phyloP scores from a whole-genome alignment of 1,140 invertebrate species.

The Temnothorax longispinosus region DNA sequence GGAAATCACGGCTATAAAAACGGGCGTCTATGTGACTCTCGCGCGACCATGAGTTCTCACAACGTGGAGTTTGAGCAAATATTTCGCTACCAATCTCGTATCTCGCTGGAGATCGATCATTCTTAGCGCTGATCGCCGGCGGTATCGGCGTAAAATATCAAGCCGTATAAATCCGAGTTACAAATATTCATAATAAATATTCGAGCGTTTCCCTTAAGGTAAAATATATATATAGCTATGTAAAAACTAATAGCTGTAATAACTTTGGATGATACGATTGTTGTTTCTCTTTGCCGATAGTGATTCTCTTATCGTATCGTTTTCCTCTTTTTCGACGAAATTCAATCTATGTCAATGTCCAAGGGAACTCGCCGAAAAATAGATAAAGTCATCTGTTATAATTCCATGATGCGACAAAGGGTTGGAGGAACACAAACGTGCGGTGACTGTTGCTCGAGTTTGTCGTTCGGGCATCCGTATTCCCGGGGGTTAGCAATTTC shows the following conservation, averaged over 20 bases:
- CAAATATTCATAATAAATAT: constrained; percentile 16
- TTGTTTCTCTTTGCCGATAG: neutral
- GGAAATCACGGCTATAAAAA: constrained; percentile 21
- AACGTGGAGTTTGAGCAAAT: neutral
- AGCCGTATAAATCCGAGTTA: neutral
- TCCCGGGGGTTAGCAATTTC: constrained; percentile 53
- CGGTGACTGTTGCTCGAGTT: neutral
- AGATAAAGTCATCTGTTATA: constrained; percentile 13
- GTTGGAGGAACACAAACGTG: neutral
- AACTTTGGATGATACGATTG: neutral
- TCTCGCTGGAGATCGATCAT: constrained; percentile 3
- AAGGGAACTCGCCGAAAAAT: neutral
- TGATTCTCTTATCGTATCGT: neutral
- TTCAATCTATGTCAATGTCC: neutral
- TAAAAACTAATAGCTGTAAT: neutral
- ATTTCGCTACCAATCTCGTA: neutral
- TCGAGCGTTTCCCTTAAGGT: neutral
- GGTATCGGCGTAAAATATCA: neutral
- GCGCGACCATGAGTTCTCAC: neutral
- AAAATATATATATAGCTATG: neutral
- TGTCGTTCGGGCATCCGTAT: constrained; percentile 32
- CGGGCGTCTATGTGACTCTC: neutral
- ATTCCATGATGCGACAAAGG: constrained; percentile 25
- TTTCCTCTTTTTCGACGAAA: constrained; percentile 1
- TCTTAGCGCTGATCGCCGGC: neutral